These are phyloP conservation scores for Aphidius colemani DNA, from an alignment of 2,888 invertebrate species.

Conservation along the genomic window DNA sequence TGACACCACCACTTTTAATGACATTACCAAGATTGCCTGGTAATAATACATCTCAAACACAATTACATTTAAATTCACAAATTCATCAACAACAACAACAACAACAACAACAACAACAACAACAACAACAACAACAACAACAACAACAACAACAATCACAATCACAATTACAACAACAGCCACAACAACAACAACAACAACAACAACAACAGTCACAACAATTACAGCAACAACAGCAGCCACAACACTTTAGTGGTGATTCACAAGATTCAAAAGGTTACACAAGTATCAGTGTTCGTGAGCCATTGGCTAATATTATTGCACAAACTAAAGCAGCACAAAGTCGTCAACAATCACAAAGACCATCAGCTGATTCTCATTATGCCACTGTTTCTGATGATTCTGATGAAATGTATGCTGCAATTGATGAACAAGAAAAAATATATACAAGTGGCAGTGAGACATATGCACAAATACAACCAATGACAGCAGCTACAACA, in stretches of 20 bases:
- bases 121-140: constrained; percentile 30
- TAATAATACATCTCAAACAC: too few species aligned
- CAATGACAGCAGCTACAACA: constrained; percentile 52
- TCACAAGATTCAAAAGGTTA: constrained; percentile 92
- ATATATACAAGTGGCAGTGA: constrained; percentile 80
- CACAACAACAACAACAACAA: too few species aligned
- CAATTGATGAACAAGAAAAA: constrained; percentile 76
- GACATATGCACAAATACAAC: constrained; percentile 84
- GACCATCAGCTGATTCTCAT: constrained; percentile 66
- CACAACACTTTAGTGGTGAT: constrained; percentile 84
- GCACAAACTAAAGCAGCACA: constrained; percentile 66
- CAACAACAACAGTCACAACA: constrained; percentile 32
- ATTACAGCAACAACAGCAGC: constrained; percentile 34
- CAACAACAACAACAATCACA: too few species aligned
- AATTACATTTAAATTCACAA: too few species aligned
- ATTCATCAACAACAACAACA: too few species aligned
- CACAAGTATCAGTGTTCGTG: constrained; percentile 88
- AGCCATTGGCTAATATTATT: constrained; percentile 80
- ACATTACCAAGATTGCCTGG: constrained; percentile 48
- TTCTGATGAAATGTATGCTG: constrained; percentile 90
- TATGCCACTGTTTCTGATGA: constrained; percentile 92
- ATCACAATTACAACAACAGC: too few species aligned
- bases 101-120: constrained; percentile 37
- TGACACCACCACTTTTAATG: constrained; percentile 77
- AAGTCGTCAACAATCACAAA: constrained; percentile 41